Conservation (phyloP, 1,140 invertebrate genomes). For the Aphelenchoides avenae region DNA sequence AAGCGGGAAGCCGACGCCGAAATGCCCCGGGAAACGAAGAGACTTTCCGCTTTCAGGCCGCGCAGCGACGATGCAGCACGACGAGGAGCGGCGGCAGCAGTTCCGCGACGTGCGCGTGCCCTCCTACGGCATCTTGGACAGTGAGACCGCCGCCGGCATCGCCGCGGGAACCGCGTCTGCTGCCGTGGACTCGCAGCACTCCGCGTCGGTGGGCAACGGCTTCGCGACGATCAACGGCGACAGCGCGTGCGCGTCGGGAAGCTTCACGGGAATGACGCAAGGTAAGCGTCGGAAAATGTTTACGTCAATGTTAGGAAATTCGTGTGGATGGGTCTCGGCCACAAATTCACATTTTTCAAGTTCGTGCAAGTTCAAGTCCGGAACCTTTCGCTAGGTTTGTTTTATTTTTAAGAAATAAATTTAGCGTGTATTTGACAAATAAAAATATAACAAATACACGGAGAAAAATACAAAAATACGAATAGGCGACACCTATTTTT, state of each 20-base stretch:
- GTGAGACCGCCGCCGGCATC: conserved; percentile 8
- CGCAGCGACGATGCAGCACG: conserved; percentile 27
- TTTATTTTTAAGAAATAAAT: too few species aligned
- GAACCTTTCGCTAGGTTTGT: background rate
- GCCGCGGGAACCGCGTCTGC: background rate
- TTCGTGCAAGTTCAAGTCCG: background rate
- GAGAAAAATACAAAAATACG: too few species aligned
- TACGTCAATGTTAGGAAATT: background rate
- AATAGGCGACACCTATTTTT: too few species aligned
- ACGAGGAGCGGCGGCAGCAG: conserved; percentile 25
- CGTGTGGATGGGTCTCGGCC: background rate
- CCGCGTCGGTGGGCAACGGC: background rate
- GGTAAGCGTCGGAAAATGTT: background rate
- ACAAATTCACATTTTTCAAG: background rate
- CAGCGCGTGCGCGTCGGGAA: background rate
- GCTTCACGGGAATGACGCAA: background rate
- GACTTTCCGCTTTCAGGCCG: too few species aligned
- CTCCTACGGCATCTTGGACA: conserved; percentile 38
- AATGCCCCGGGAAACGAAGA: too few species aligned
- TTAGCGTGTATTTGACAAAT: too few species aligned
- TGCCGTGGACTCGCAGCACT: conserved; percentile 10
- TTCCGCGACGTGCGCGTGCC: conserved; percentile 27
- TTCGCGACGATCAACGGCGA: conserved; percentile 2
- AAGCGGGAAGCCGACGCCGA: too few species aligned
- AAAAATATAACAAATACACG: too few species aligned